These are phyloP conservation scores for Pristis pectinata DNA, from an alignment of 2,797 vertebrate genomes.

Conservation along the genomic window DNA sequence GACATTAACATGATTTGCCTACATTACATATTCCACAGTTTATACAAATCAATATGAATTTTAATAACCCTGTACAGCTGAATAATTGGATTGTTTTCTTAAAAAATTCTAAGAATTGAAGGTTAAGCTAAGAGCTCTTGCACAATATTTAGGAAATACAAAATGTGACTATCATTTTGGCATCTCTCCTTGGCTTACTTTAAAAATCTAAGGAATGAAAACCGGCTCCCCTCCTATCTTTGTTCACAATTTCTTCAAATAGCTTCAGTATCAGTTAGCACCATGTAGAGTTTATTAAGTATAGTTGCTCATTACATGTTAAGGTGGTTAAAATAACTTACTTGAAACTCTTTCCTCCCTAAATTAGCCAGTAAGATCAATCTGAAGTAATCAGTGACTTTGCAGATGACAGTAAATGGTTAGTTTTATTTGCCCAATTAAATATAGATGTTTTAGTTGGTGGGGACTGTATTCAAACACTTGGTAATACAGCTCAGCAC, in stretches of 20 bases:
- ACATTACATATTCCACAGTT: neutral
- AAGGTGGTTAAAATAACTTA: neutral
- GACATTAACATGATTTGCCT: neutral
- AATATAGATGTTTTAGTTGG: neutral
- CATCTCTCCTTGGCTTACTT: too few species aligned
- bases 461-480: neutral
- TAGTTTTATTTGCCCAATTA: neutral
- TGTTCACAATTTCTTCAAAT: neutral
- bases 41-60: too few species aligned
- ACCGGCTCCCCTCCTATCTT: neutral
- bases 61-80: neutral
- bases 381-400: neutral
- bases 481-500: neutral
- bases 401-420: neutral
- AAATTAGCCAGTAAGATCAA: neutral
- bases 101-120: neutral
- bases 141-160: neutral
- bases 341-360: neutral
- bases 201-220: neutral
- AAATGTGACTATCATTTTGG: neutral
- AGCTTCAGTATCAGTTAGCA: neutral
- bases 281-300: neutral
- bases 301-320: neutral
- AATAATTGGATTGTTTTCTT: neutral
- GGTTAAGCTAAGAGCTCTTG: neutral